Conservation (phyloP, 2,113 vertebrate genomes). For the Nycticebus coucang region DNA sequence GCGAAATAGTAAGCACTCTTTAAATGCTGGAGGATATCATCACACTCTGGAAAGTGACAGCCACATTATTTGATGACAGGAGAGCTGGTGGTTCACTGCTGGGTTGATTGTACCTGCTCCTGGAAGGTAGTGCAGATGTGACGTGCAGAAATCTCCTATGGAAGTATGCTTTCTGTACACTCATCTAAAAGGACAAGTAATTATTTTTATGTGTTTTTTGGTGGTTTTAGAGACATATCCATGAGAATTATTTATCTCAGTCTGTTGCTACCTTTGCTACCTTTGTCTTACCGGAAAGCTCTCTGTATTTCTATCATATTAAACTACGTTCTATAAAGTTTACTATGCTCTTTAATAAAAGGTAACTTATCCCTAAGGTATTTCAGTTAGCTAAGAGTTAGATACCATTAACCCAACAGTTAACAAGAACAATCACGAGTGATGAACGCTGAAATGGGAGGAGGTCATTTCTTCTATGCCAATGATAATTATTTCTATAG, state of each 20-base stretch:
- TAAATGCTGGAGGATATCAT: constrained; percentile 3
- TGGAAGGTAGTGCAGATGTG: background rate
- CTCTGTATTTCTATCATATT: constrained; percentile 65
- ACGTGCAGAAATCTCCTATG: background rate
- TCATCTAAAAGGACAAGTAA: background rate
- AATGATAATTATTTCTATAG: constrained; percentile 39
- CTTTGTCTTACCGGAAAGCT: constrained; percentile 42
- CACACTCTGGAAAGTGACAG: background rate
- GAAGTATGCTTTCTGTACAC: background rate
- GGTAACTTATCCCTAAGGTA: constrained; percentile 20
- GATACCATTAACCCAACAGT: constrained; percentile 1
- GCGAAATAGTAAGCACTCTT: constrained; percentile 4
- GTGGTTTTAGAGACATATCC: background rate
- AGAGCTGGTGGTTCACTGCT: background rate
- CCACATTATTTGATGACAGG: background rate
- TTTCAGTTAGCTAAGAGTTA: constrained; percentile 59
- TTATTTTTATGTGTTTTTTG: background rate
- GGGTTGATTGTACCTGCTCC: background rate
- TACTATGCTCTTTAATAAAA: constrained; percentile 26
- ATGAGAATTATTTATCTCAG: background rate
- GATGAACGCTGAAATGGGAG: constrained; percentile 55
- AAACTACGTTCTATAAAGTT: constrained; percentile 60
- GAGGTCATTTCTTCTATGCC: constrained; percentile 48
- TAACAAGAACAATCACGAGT: constrained; percentile 23
- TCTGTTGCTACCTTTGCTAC: constrained; percentile 55